Percentiles rank a stretch among this genome's conserved stretches.
These are phyloP conservation scores for Desmophyllum pertusum DNA, from an alignment of 92 coral and sea anemone species.

Conservation along the genomic window DNA sequence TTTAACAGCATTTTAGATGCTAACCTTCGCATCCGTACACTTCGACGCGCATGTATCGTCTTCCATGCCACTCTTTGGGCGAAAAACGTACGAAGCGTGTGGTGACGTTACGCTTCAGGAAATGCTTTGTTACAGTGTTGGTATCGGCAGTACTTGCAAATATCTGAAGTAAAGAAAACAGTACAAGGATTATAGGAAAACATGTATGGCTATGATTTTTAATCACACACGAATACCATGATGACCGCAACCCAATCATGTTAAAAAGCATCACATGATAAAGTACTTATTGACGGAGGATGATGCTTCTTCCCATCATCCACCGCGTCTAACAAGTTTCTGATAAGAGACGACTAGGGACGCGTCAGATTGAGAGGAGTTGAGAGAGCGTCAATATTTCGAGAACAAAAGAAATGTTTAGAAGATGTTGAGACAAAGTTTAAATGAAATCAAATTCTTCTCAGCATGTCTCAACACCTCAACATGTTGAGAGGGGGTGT, in stretches of 20 bases:
- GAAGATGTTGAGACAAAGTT: too few relatives aligned
- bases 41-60: slow-evolving; percentile 42
- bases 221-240: background rate
- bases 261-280: background rate
- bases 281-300: too few relatives aligned
- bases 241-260: background rate
- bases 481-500: too few relatives aligned
- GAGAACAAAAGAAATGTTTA: too few relatives aligned
- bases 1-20: background rate
- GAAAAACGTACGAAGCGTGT: slow-evolving; percentile 66
- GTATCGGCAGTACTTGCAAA: slow-evolving; percentile 30
- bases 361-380: too few relatives aligned
- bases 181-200: background rate
- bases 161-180: slow-evolving; percentile 23
- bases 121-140: slow-evolving; percentile 52
- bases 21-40: slow-evolving; percentile 67
- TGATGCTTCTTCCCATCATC: too few relatives aligned
- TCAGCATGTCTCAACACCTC: too few relatives aligned
- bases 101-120: slow-evolving; percentile 23
- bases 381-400: too few relatives aligned
- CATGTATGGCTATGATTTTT: background rate
- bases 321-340: too few relatives aligned
- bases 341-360: too few relatives aligned
- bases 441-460: too few relatives aligned
- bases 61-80: slow-evolving; percentile 47